Conservation (phyloP, 2,888 invertebrate genomes). For the Conomelus anceps region DNA sequence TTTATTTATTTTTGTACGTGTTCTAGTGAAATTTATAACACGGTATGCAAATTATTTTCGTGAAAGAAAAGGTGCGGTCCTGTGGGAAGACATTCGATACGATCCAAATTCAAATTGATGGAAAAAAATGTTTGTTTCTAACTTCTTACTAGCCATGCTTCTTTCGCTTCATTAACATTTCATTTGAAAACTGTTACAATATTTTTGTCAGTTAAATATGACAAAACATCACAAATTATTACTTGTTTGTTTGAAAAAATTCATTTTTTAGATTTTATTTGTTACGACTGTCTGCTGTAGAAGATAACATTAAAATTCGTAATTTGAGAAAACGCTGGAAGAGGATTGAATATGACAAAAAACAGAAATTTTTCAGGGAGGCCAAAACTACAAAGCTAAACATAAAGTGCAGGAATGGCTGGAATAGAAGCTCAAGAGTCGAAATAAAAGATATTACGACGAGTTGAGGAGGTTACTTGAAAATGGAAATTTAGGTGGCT, state of each 20-base stretch:
- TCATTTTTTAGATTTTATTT: background rate
- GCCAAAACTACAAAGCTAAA: no score
- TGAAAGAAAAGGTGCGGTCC: background rate
- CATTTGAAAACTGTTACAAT: background rate
- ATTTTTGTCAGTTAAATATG: background rate
- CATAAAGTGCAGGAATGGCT: no score
- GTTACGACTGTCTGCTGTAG: no score
- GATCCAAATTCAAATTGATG: background rate
- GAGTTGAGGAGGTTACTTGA: no score
- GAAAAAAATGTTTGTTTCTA: background rate
- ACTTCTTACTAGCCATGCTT: background rate
- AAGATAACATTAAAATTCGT: no score
- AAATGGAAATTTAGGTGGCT: no score
- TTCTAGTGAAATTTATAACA: background rate
- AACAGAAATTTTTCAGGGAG: no score
- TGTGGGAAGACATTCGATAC: background rate
- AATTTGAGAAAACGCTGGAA: no score
- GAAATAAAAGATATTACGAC: no score
- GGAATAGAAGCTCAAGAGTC: no score
- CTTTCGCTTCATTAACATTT: background rate
- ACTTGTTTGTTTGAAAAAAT: background rate
- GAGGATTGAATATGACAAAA: no score
- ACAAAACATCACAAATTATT: background rate
- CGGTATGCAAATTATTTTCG: background rate
- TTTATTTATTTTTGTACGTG: background rate